Percentiles rank a stretch among this genome's conserved stretches.
phyloP scores from a whole-genome alignment of 2,797 vertebrate genomes.

The Falco columbarius region DNA sequence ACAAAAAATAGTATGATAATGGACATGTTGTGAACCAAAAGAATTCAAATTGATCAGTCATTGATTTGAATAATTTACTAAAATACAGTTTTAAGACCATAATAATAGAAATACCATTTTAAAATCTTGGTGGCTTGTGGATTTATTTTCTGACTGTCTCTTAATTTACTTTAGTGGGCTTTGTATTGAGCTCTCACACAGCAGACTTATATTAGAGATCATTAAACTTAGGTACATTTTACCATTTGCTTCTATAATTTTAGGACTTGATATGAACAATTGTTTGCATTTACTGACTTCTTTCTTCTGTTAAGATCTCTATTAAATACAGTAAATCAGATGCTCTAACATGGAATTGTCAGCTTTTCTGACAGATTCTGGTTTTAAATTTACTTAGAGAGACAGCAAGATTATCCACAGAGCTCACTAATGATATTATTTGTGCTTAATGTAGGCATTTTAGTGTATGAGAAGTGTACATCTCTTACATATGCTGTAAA shows the following conservation, averaged over 20 bases:
- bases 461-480: neutral
- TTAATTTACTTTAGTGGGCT: neutral
- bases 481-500: neutral
- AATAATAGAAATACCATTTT: neutral
- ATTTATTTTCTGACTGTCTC: neutral
- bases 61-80: neutral
- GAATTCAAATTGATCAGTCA: neutral
- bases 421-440: neutral
- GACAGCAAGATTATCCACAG: neutral
- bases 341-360: neutral
- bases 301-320: neutral
- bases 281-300: neutral
- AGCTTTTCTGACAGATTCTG: neutral
- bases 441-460: neutral
- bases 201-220: neutral
- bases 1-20: neutral
- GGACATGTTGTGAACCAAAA: neutral
- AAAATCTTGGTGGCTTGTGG: neutral
- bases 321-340: neutral
- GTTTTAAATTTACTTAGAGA: neutral
- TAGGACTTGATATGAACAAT: neutral
- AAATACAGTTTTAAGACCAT: neutral
- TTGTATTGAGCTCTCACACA: neutral
- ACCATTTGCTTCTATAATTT: neutral
- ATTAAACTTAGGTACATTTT: neutral